A percentile compares a stretch with the other conserved stretches of the same genome.
These are phyloP conservation scores for Platerodrilus igneus DNA, from an alignment of 2,888 invertebrate species.

Conservation along the genomic window DNA sequence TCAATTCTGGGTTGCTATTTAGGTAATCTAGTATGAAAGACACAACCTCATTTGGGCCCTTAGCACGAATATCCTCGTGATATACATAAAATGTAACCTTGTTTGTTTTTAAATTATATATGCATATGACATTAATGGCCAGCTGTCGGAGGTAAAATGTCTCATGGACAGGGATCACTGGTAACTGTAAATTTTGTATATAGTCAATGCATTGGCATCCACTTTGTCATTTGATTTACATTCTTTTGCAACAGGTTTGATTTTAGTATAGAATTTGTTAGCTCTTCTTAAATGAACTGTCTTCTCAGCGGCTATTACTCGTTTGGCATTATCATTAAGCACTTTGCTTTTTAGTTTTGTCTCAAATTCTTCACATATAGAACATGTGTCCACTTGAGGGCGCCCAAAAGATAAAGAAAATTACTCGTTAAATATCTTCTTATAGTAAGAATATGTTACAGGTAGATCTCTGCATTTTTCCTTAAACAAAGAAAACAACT, in stretches of 20 bases:
- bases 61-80: too few relatives aligned
- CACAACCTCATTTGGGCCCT: too few relatives aligned
- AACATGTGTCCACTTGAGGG: constrained; percentile 23
- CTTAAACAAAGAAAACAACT: constrained; percentile 17
- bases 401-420: constrained; percentile 19
- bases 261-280: constrained; percentile 28
- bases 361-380: constrained; percentile 20
- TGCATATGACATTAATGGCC: constrained; percentile 22
- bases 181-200: constrained; percentile 33
- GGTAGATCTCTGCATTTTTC: constrained; percentile 15
- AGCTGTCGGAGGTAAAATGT: constrained; percentile 32
- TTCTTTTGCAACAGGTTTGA: constrained; percentile 18
- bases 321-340: constrained; percentile 27
- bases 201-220: constrained; percentile 29
- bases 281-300: constrained; percentile 25
- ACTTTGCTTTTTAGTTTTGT: constrained; percentile 21
- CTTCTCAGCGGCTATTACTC: constrained; percentile 26
- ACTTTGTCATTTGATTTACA: constrained; percentile 16
- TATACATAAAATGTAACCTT: too few relatives aligned
- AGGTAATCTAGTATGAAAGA: too few relatives aligned
- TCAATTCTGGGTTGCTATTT: too few relatives aligned
- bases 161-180: constrained; percentile 32
- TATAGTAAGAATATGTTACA: constrained; percentile 23
- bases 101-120: constrained; percentile 24
- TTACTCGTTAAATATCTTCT: constrained; percentile 23